Conservation (phyloP, 1,140 invertebrate genomes). For the Drosophila ficusphila region DNA sequence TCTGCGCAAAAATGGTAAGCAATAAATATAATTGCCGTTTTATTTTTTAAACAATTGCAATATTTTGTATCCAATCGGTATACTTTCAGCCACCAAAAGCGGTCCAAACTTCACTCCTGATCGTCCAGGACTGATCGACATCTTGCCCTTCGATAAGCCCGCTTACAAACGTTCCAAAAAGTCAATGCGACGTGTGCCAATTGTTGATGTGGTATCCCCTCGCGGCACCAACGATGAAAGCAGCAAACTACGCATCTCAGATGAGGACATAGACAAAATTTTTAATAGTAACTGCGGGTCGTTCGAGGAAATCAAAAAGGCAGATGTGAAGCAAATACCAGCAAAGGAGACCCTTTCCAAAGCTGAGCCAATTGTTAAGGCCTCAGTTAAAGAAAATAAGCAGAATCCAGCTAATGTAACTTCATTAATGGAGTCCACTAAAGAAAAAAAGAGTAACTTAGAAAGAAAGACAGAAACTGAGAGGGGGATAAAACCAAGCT, state of each 20-base stretch:
- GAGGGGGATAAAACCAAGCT: not conserved
- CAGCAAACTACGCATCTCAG: conserved; percentile 69
- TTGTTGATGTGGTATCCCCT: conserved; percentile 85
- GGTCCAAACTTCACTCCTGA: conserved; percentile 82
- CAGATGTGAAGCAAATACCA: not conserved
- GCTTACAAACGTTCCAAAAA: conserved; percentile 88
- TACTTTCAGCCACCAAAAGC: conserved; percentile 52
- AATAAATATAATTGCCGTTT: no score
- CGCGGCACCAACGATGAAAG: conserved; percentile 41
- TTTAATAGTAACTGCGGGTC: conserved; percentile 77
- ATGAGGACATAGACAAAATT: conserved; percentile 81
- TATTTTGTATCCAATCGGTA: not conserved
- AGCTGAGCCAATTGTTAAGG: not conserved
- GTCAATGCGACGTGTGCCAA: conserved; percentile 85
- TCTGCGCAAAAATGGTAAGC: conserved; percentile 54
- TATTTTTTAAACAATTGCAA: no score
- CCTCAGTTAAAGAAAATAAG: not conserved
- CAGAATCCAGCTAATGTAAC: not conserved
- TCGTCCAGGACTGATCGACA: conserved; percentile 85
- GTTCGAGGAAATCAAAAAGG: conserved; percentile 65
- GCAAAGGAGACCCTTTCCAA: not conserved
- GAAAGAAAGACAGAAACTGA: not conserved
- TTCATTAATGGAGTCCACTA: conserved; percentile 1
- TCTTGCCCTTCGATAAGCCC: conserved; percentile 87
- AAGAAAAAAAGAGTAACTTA: conserved; percentile 41